phyloP scores from a whole-genome alignment of 1,140 invertebrate genomes.

The Spodoptera frugiperda region DNA sequence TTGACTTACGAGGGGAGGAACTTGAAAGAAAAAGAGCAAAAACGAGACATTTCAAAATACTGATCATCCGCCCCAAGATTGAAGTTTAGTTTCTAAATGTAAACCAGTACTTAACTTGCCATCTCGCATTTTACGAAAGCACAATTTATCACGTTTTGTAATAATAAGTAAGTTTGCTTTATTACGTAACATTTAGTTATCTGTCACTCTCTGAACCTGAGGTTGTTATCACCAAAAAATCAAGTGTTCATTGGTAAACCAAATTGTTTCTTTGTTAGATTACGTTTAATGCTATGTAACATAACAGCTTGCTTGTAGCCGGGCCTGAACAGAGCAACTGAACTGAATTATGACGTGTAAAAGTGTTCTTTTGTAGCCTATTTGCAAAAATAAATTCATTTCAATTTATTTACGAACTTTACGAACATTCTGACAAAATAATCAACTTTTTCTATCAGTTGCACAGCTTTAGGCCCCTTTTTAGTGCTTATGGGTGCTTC shows the following conservation, averaged over 20 bases:
- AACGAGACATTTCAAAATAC: not conserved
- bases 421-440: not conserved
- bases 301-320: conserved; percentile 9
- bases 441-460: not conserved
- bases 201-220: conserved; percentile 30
- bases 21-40: not conserved
- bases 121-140: conserved; percentile 48
- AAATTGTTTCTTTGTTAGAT: conserved; percentile 50
- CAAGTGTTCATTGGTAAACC: conserved; percentile 59
- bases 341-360: too few species aligned
- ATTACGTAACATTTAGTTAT: not conserved
- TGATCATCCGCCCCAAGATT: not conserved
- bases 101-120: conserved; percentile 53
- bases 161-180: conserved; percentile 7
- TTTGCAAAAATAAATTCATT: too few species aligned
- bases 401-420: too few species aligned
- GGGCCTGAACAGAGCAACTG: not conserved
- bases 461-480: not conserved
- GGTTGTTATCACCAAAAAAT: conserved; percentile 56
- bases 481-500: conserved; percentile 35
- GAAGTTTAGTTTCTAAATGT: conserved; percentile 27
- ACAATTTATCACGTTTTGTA: conserved; percentile 39
- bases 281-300: conserved; percentile 31
- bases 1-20: conserved; percentile 6
- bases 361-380: too few species aligned